A percentile compares a stretch with the other conserved stretches of the same genome.
Conservation (phyloP, 2,797 vertebrate genomes). For the Numenius phaeopus region DNA sequence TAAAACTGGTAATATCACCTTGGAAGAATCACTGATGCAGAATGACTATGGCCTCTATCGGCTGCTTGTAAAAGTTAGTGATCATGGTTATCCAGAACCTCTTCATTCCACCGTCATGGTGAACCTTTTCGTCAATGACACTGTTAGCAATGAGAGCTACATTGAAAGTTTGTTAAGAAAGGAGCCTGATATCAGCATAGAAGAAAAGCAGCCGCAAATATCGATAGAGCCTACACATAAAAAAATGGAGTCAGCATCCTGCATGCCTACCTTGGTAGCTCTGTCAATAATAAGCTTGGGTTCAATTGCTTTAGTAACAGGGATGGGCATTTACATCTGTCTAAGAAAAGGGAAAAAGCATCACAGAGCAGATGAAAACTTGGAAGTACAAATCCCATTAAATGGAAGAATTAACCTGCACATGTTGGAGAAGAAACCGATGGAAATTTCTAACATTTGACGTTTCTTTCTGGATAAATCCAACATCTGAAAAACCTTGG, state of each 20-base stretch:
- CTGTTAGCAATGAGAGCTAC: conserved; percentile 96
- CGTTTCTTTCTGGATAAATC: conserved; percentile 1
- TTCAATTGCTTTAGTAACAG: conserved; percentile 87
- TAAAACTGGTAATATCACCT: conserved; percentile 96
- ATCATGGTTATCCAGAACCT: conserved; percentile 95
- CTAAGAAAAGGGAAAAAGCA: conserved; percentile 87
- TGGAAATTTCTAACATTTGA: conserved; percentile 95
- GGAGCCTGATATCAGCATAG: conserved; percentile 90
- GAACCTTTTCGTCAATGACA: conserved; percentile 98
- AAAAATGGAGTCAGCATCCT: conserved; percentile 84
- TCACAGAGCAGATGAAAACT: conserved; percentile 82
- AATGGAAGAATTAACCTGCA: conserved; percentile 89
- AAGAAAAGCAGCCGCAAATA: conserved; percentile 88
- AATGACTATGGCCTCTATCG: conserved; percentile 94
- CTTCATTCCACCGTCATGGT: conserved; percentile 95
- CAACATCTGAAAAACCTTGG: conserved; percentile 18
- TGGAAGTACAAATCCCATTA: conserved; percentile 92
- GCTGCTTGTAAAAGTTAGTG: conserved; percentile 95
- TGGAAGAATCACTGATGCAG: conserved; percentile 89
- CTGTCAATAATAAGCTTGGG: conserved; percentile 90
- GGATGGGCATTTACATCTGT: conserved; percentile 91
- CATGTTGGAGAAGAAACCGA: conserved; percentile 87
- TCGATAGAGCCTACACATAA: conserved; percentile 85
- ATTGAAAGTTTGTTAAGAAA: conserved; percentile 92
- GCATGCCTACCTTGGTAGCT: conserved; percentile 88